Conservation (phyloP, 2,113 vertebrate genomes). For the rabbit (Oryctolagus cuniculus) region DNA sequence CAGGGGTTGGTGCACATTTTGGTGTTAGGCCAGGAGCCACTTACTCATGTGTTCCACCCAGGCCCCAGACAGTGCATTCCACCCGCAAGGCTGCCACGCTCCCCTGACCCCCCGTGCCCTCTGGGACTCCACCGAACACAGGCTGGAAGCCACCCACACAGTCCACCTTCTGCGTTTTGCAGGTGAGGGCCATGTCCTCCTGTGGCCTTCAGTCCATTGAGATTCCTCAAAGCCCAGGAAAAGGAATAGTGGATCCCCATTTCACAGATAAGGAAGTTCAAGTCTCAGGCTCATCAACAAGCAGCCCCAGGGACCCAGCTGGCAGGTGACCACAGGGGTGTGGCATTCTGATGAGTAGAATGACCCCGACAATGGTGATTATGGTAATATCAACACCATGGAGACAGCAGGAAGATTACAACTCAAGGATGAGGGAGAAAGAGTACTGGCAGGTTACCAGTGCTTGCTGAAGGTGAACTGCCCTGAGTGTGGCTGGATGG, state of each 20-base stretch:
- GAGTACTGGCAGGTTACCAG: neutral
- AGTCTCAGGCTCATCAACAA: neutral
- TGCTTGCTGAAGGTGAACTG: neutral
- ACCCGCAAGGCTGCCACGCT: neutral
- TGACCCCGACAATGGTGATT: too few relatives aligned
- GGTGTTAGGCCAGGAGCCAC: neutral
- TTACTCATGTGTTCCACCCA: neutral
- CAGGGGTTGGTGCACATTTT: neutral
- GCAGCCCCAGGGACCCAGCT: neutral
- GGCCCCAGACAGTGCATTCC: neutral
- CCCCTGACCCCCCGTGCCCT: neutral
- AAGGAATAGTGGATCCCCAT: neutral
- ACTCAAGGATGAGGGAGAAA: too few relatives aligned
- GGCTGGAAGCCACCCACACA: neutral
- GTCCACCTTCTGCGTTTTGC: neutral
- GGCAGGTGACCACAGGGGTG: neutral
- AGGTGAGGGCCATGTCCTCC: neutral
- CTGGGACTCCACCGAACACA: neutral
- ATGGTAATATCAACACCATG: accelerated
- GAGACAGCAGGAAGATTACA: neutral
- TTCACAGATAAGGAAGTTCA: neutral
- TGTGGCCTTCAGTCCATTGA: neutral
- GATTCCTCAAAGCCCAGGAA: neutral
- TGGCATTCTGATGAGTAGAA: neutral
- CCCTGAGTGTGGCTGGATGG: neutral